Base-by-base conservation (phyloP, 2,888 invertebrate species). In the Margaritifera margaritifera region DNA sequence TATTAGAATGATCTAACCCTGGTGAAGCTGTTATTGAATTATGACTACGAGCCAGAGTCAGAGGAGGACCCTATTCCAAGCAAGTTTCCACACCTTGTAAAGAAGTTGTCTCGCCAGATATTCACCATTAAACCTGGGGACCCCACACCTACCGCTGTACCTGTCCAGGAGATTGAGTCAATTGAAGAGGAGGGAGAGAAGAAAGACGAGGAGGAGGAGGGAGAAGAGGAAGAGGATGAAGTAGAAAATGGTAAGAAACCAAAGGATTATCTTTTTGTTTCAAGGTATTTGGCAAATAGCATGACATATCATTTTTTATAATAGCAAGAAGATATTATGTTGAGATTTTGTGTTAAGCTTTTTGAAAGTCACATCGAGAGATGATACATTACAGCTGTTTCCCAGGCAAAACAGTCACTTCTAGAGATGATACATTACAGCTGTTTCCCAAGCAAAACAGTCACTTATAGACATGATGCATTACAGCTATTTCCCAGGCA, bases 1-100 rank as follows among this genome's bases (percentile, higher is more conserved):
- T 80, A 77, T 42, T 80, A 89, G 88, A 90, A 90, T 83, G 88
- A 90, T 71, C 72, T 86, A 22, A 79, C 84, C 64, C 81, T 90
- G 79, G 89, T 90, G 11, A 88, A 88, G 74, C 77, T 90, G 31
- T 79, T 91, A 55, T 74, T 91, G 59, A 87, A 91, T 79, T 78
- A 80, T 66, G 78, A 79, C 58, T 90, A 88, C 78, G 81, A 82
- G 56, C 74, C 75, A 22, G 77, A 81, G 18, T 60, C 66, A 15
- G 62, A 66, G 22, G 61, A 56, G 19, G 54, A 25, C 58, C 4
- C 22, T 68, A 27, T 55, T 58, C 11, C 31, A 55, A 11, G 54
- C 52, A 20, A 51, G 25, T 73, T 71, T 53, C 76, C 77, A 22
- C 62, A 68, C 24, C 71, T 86, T 51, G 72, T 71, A n/a, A 80